Evolutionary conservation across 2,888 invertebrate genomes (phyloP), one percentile per base, ranked within the genome.

Genomic region (Aromia moschata): DNA sequence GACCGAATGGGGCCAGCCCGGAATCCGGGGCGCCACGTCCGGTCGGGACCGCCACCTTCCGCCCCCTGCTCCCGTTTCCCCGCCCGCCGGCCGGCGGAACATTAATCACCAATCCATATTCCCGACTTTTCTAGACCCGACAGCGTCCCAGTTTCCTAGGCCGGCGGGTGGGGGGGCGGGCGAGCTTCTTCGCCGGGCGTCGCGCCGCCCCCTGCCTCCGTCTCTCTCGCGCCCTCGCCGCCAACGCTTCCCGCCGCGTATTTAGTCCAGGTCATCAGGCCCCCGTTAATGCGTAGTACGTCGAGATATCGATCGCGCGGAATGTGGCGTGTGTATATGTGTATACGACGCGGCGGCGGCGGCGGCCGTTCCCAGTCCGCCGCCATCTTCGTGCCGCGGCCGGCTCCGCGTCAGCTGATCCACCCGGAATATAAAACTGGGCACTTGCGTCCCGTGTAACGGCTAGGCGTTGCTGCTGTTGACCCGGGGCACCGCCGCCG

Each of bases 241-340:
- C 51, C 58, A 46, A 40, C 52, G 45, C 52, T 45, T 53, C 53
- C 46, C 33, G 15, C 40, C 46, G 46, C 25, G 30, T 31, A 46
- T 54, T 36, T 25, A 38, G 54, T 54, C 25, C 45, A 38, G 54
- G 54, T 54, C 54, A 54, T 36, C 37, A 30, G 45, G 38, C 33
- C 46, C 25, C n/a, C 4, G 16, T 46, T 46, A 46, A 46, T 46
- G 46, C 46, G 46, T 46, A 46, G 36, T 46, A 46, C 46, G 36
- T 46, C 33, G 17, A 46, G 4, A 16, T 46, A 46, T 46, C 31
- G 46, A 46, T 46, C 30, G 9, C 30, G 20, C n/a, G 30, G 17
- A 10, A 15, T 25, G 45, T 25, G 14, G 25, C 16, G 30, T 46
- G 46, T 15, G 2, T 33, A 14, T 25, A n/a, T 45, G 33, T 33